phyloP scores from a whole-genome alignment of 2,113 vertebrate species.

The Cebidichthys violaceus region DNA sequence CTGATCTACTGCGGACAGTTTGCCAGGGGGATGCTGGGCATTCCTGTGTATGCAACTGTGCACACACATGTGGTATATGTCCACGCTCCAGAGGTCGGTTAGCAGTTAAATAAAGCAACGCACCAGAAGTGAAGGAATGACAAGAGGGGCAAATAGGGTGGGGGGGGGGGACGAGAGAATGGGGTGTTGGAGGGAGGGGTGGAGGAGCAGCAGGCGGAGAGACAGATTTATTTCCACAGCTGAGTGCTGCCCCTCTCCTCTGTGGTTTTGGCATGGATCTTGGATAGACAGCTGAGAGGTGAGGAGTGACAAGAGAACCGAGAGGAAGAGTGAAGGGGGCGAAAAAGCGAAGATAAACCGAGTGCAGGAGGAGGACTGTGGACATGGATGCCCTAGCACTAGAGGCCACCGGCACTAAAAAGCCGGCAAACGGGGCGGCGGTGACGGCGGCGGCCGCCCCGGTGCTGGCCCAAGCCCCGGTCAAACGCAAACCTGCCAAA shows the following conservation, averaged over 20 bases:
- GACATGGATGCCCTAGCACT: slow-evolving; percentile 85
- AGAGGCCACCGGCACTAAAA: slow-evolving; percentile 82
- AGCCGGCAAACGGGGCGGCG: slow-evolving; percentile 48
- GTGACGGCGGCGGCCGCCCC: neutral
- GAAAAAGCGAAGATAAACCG: slow-evolving; percentile 30
- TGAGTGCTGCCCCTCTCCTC: slow-evolving; percentile 67
- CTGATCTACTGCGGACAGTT: slow-evolving; percentile 36
- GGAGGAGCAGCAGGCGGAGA: slow-evolving; percentile 14
- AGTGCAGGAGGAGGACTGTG: slow-evolving; percentile 61
- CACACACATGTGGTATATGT: slow-evolving; percentile 56
- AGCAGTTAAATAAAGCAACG: slow-evolving; percentile 76
- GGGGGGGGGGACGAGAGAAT: slow-evolving; percentile 52
- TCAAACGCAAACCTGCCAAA: slow-evolving; percentile 84
- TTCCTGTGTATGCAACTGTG: slow-evolving; percentile 57
- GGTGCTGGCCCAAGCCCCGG: neutral
- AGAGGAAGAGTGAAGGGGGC: slow-evolving; percentile 19
- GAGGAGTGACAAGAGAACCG: slow-evolving; percentile 33
- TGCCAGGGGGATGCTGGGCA: slow-evolving; percentile 35
- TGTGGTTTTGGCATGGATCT: slow-evolving; percentile 43
- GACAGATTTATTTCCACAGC: slow-evolving; percentile 83
- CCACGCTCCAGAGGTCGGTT: slow-evolving; percentile 30
- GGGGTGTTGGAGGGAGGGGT: slow-evolving; percentile 54
- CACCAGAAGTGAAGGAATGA: slow-evolving; percentile 70
- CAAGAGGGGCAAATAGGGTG: slow-evolving; percentile 31
- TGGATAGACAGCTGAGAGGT: slow-evolving; percentile 41